These are phyloP conservation scores for Semaprochilodus insignis DNA, from an alignment of 2,797 vertebrate genomes.

Conservation along the genomic window DNA sequence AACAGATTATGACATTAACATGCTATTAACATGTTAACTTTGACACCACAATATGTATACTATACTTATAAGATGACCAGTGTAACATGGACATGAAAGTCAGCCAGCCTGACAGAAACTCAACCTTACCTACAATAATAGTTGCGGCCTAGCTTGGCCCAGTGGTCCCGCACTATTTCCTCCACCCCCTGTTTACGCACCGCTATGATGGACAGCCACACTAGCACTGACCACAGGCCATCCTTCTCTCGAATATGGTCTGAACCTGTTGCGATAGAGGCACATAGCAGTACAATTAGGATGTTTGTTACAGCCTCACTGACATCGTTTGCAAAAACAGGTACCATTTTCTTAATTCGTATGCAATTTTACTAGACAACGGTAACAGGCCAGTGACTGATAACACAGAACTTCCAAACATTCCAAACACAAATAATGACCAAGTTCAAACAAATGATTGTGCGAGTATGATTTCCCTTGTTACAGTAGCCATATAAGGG, in stretches of 20 bases:
- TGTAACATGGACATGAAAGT: not conserved
- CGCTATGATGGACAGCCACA: slow-evolving; percentile 95
- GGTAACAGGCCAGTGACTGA: slow-evolving; percentile 9
- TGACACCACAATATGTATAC: no score
- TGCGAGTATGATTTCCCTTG: slow-evolving; percentile 55
- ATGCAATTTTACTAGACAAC: not conserved
- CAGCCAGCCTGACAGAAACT: not conserved
- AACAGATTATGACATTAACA: no score
- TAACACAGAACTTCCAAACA: slow-evolving; percentile 17
- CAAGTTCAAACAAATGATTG: slow-evolving; percentile 26
- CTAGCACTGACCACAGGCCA: slow-evolving; percentile 94
- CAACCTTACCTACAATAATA: slow-evolving; percentile 91
- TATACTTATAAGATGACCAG: not conserved
- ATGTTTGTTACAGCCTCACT: not conserved
- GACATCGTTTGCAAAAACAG: not conserved
- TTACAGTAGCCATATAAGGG: slow-evolving; percentile 79
- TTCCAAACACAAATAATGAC: slow-evolving; percentile 34
- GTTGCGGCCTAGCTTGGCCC: slow-evolving; percentile 94
- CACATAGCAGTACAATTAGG: not conserved
- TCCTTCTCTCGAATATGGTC: slow-evolving; percentile 98
- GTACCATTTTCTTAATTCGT: not conserved
- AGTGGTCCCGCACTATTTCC: slow-evolving; percentile 93
- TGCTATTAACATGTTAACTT: no score
- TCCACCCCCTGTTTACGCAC: slow-evolving; percentile 92
- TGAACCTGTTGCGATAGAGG: slow-evolving; percentile 80